Evolutionary conservation across 2,113 vertebrate species (phyloP).

Genomic region (Brachirus orientalis): DNA sequence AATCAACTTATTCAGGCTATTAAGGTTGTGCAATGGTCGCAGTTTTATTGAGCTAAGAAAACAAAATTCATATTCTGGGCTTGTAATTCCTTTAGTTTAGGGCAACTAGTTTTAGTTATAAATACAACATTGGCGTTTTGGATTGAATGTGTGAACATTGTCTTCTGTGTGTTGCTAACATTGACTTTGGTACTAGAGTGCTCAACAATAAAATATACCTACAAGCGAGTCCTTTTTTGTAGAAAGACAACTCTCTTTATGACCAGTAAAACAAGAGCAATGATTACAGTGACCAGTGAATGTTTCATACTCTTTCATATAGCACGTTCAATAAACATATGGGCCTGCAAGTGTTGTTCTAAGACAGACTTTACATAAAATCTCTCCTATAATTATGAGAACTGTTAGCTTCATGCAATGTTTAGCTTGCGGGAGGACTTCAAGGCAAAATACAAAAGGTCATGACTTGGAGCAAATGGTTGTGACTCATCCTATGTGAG

Average conservation of each 20-base stretch:
- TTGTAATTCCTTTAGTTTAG: too few relatives aligned
- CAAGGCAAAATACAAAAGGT: neutral
- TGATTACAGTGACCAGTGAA: constrained; percentile 1
- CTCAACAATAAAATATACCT: too few relatives aligned
- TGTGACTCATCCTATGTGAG: constrained; percentile 28
- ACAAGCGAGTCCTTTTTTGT: neutral
- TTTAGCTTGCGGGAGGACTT: constrained; percentile 2
- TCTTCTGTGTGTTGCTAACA: too few relatives aligned
- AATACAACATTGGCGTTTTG: too few relatives aligned
- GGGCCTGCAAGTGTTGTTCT: neutral
- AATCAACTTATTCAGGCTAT: too few relatives aligned
- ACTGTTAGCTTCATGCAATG: constrained; percentile 8
- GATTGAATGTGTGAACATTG: too few relatives aligned
- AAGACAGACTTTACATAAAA: neutral
- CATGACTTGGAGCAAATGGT: neutral
- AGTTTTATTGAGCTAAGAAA: too few relatives aligned
- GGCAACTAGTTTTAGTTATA: too few relatives aligned
- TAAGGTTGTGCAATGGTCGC: too few relatives aligned
- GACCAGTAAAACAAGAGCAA: neutral
- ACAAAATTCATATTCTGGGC: too few relatives aligned
- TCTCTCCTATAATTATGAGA: constrained; percentile 19
- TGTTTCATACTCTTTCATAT: constrained; percentile 3
- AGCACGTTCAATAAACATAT: neutral
- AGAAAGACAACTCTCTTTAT: neutral
- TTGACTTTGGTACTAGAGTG: too few relatives aligned